Percentiles rank a stretch among this genome's conserved stretches.
Conservation (phyloP, 2,113 vertebrate genomes). For the Nanorana parkeri region DNA sequence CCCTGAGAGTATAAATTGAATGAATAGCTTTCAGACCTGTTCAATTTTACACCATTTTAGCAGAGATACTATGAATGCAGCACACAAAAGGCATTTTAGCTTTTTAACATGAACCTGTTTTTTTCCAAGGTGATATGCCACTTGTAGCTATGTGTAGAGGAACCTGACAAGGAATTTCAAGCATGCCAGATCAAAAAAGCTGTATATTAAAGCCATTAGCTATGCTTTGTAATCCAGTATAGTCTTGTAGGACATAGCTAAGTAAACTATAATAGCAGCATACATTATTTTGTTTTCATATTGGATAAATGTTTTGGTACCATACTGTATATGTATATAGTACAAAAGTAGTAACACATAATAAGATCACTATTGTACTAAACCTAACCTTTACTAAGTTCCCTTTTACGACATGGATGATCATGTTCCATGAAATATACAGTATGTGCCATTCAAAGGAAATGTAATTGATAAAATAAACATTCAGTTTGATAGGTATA, state of each 20-base stretch:
- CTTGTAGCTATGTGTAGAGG: slow-evolving; percentile 35
- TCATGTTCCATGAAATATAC: too few species aligned
- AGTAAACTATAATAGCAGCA: background rate
- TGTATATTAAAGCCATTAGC: background rate
- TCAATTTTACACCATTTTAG: slow-evolving; percentile 65
- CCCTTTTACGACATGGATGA: too few species aligned
- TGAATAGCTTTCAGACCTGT: slow-evolving; percentile 69
- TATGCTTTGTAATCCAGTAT: background rate
- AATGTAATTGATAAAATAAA: too few species aligned
- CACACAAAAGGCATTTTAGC: slow-evolving; percentile 56
- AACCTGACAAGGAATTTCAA: background rate
- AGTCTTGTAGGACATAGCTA: background rate
- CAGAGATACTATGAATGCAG: slow-evolving; percentile 62
- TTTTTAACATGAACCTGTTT: slow-evolving; percentile 58
- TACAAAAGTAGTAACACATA: too few species aligned
- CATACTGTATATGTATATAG: too few species aligned
- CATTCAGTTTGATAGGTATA: too few species aligned
- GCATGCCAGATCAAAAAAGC: background rate
- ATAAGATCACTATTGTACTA: too few species aligned
- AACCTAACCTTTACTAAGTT: too few species aligned
- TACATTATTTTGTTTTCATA: background rate
- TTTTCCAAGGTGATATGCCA: slow-evolving; percentile 55
- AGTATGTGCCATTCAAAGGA: too few species aligned
- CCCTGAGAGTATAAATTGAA: slow-evolving; percentile 70
- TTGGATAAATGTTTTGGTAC: too few species aligned